phyloP scores from a whole-genome alignment of 2,888 invertebrate species.

The Acholoe squamosa region DNA sequence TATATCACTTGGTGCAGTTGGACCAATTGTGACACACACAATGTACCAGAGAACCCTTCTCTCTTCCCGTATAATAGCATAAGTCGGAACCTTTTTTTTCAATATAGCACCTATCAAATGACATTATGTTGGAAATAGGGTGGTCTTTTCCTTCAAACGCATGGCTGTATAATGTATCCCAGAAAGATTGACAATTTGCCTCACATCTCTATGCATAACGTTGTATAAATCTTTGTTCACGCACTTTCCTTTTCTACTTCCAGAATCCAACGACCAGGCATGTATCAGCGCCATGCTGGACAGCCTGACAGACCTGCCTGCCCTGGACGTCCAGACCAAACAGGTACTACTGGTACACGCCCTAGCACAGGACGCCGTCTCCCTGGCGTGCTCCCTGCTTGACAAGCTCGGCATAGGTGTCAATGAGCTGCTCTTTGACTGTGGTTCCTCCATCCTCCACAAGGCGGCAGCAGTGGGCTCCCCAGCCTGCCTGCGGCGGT shows the following conservation, averaged over 20 bases:
- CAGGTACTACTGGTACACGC: constrained; percentile 61
- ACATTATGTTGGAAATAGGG: too few relatives aligned
- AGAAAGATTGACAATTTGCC: too few relatives aligned
- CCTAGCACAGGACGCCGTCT: constrained; percentile 52
- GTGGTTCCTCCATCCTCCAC: constrained; percentile 58
- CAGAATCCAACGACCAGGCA: constrained; percentile 52
- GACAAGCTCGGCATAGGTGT: constrained; percentile 60
- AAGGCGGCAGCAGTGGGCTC: constrained; percentile 60
- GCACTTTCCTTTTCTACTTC: neutral
- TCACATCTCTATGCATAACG: too few relatives aligned
- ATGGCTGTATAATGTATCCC: too few relatives aligned
- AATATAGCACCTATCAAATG: too few relatives aligned
- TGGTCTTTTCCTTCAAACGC: too few relatives aligned
- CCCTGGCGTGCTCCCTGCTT: constrained; percentile 45
- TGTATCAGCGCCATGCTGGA: constrained; percentile 61
- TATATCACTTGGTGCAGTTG: too few relatives aligned
- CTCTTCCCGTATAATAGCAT: too few relatives aligned
- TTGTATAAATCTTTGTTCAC: too few relatives aligned
- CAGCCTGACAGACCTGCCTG: constrained; percentile 3
- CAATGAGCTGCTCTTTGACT: constrained; percentile 60
- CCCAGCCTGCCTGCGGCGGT: constrained; percentile 18
- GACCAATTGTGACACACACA: too few relatives aligned
- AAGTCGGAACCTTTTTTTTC: too few relatives aligned
- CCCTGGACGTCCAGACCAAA: constrained; percentile 59
- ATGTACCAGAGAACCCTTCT: too few relatives aligned